Base-by-base conservation (phyloP, 2,113 vertebrate genomes). In the Physeter macrocephalus region DNA sequence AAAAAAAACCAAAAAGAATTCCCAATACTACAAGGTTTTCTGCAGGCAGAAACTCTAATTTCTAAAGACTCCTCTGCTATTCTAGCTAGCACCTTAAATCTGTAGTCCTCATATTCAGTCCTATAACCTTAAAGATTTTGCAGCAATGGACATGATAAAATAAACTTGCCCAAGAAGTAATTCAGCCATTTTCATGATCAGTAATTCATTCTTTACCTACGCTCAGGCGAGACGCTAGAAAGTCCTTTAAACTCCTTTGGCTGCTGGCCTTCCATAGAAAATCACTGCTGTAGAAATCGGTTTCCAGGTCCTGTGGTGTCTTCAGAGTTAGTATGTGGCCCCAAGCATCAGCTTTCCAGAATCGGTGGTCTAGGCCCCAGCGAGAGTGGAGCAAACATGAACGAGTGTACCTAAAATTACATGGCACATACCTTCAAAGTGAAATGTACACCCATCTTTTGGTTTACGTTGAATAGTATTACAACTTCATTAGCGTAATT, bases 121-220 rank as follows among this genome's bases (percentile, higher is more conserved):
- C 27, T 75, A 66, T 69, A 84, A 93, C 29, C 17, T 66, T 67
- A 84, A 46, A 83, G 43, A 88, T 94, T 94, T 54, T 93, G 29
- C 52, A 67, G 64, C 3, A 46, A 57, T 29, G 36, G 36, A 75
- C 12, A 39, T 57, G 34, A 81, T 91, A 89, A 88, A 89, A 82
- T 27, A 54, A 81, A 36, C n/a, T 71, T 57, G 94, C 72, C 69
- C 49, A 52, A 80, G 59, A 90, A 97, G 94, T 83, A 61, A 94
- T 75, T 74, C 46, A 81, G 49, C 43, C 91, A n/a, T 71, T 90
- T 90, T 83, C 7, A 84, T 74, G 61, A 81, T n/a, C 12, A 77
- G 20, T 80, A 87, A 90, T 92, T 95, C n/a, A 78, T 95, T 93
- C 27, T 64, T 83, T 71, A 91, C 41, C 57, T 46, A 62, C 31